Percentiles rank a stretch among this genome's conserved stretches.
Conservation (phyloP, 53 echinoderm and acorn worm genomes). For the Echinometra lucunter region DNA sequence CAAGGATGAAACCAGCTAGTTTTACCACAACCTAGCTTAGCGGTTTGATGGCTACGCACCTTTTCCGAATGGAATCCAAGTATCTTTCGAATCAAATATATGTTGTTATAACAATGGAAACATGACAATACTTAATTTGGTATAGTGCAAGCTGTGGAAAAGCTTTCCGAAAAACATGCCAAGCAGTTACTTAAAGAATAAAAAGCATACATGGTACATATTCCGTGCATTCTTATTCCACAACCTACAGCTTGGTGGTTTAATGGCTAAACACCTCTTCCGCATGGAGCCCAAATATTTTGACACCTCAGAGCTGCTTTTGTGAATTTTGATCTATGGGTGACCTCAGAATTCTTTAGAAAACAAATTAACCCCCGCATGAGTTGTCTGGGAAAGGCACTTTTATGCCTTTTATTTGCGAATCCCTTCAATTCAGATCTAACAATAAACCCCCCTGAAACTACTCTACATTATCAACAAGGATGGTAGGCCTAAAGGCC, state of each 20-base stretch:
- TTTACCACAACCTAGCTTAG: too few relatives aligned
- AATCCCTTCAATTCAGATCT: neutral
- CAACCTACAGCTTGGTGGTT: neutral
- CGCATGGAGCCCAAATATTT: neutral
- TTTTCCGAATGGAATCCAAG: too few relatives aligned
- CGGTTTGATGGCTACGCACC: too few relatives aligned
- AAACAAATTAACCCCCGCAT: neutral
- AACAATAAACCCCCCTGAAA: neutral
- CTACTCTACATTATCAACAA: neutral
- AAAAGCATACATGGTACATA: neutral
- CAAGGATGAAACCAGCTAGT: too few relatives aligned
- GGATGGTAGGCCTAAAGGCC: too few relatives aligned
- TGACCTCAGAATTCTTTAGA: neutral
- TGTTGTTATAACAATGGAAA: neutral
- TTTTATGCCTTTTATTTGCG: neutral
- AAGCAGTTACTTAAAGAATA: neutral
- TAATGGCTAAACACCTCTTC: neutral
- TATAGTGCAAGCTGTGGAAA: neutral
- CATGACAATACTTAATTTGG: neutral
- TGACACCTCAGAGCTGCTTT: neutral
- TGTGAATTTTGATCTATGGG: neutral
- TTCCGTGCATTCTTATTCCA: neutral
- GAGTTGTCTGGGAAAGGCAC: neutral
- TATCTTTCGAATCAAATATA: neutral
- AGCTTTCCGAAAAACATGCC: neutral